These are phyloP conservation scores for Liopterus haemorrhoidalis DNA, from an alignment of 2,888 invertebrate genomes.

Conservation along the genomic window DNA sequence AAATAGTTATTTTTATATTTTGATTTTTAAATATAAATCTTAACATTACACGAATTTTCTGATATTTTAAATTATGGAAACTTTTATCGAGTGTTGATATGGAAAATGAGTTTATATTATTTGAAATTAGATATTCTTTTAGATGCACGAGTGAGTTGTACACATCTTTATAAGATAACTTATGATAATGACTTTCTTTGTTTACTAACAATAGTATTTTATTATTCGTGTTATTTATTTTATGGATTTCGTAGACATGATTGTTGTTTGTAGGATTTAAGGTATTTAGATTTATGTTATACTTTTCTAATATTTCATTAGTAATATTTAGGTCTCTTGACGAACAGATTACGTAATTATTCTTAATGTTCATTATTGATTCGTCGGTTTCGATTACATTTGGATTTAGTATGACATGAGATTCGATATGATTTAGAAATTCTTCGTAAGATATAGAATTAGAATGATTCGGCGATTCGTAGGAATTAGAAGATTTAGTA, in stretches of 20 bases:
- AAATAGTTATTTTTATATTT: constrained; percentile 13
- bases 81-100: constrained; percentile 5
- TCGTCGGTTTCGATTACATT: constrained; percentile 6
- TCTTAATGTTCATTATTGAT: constrained; percentile 4
- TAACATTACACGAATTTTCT: constrained; percentile 12
- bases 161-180: constrained; percentile 12
- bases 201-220: constrained; percentile 9
- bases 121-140: constrained; percentile 5
- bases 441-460: no score
- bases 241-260: background rate
- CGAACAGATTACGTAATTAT: constrained; percentile 8
- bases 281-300: background rate
- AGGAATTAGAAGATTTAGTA: background rate
- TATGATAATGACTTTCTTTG: constrained; percentile 4
- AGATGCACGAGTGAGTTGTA: constrained; percentile 7
- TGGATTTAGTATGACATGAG: constrained; percentile 5
- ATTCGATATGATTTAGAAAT: background rate
- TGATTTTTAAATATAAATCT: constrained; percentile 14
- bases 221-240: background rate
- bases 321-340: constrained; percentile 5
- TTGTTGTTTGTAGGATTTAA: constrained; percentile 1
- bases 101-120: constrained; percentile 5
- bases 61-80: constrained; percentile 5
- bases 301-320: background rate
- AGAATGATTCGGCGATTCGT: no score